These are phyloP conservation scores for Gnathonemus longibarbis DNA, from an alignment of 2,113 vertebrate genomes.

Conservation along the genomic window DNA sequence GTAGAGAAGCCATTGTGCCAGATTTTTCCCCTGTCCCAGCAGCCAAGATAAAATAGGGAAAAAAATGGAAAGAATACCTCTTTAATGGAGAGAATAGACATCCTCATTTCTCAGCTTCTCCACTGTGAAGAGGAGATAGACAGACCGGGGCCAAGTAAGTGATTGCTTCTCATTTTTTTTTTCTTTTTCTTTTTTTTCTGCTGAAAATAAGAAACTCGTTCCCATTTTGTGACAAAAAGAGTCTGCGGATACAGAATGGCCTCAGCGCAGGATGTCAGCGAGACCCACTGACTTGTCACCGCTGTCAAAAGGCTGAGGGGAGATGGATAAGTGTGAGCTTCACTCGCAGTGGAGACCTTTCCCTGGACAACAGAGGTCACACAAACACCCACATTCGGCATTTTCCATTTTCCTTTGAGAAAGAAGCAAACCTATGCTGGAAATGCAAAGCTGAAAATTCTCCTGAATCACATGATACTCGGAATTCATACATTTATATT, in stretches of 20 bases:
- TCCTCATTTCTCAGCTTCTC: not conserved
- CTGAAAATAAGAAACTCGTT: conserved; percentile 14
- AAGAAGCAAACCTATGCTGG: not conserved
- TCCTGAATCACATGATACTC: conserved; percentile 9
- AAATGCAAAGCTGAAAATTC: conserved; percentile 12
- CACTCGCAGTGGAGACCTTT: conserved; percentile 16
- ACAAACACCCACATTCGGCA: conserved; percentile 23
- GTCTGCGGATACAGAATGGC: not conserved
- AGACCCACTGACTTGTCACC: not conserved
- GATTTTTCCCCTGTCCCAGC: not conserved
- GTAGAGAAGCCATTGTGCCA: not conserved
- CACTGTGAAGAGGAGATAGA: conserved; percentile 1
- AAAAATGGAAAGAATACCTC: not conserved
- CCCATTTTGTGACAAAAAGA: not conserved
- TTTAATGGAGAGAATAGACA: not conserved
- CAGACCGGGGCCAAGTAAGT: not conserved
- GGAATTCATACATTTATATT: not conserved
- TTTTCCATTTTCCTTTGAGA: conserved; percentile 18
- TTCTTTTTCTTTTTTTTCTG: not conserved
- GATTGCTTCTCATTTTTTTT: conserved; percentile 1
- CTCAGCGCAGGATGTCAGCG: not conserved
- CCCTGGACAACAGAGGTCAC: conserved; percentile 25
- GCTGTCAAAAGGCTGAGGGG: conserved; percentile 9
- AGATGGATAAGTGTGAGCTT: conserved; percentile 18
- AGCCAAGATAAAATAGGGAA: not conserved